Evolutionary conservation across 2,888 invertebrate genomes (phyloP).

Genomic region (Rhynchonema sp.): DNA sequence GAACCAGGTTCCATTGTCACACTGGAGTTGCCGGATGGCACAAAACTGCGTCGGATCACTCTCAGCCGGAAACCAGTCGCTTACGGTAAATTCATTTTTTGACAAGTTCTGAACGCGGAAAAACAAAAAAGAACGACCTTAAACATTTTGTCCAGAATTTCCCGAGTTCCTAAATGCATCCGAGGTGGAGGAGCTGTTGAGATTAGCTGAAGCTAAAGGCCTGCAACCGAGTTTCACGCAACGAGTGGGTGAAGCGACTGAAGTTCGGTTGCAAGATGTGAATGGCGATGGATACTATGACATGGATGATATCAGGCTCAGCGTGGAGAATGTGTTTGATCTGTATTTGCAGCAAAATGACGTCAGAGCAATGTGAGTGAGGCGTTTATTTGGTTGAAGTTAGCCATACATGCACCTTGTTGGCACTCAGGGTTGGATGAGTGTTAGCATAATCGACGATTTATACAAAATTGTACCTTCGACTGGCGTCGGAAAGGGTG

Average conservation of each 20-base stretch:
- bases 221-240: not conserved
- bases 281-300: not conserved
- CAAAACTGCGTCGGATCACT: not conserved
- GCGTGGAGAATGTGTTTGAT: not conserved
- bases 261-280: not conserved
- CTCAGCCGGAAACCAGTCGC: not conserved
- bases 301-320: not conserved
- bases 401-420: too few relatives aligned
- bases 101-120: not conserved
- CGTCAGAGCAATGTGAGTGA: not conserved
- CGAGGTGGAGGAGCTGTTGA: not conserved
- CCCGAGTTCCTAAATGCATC: not conserved
- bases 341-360: not conserved
- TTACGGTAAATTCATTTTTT: too few relatives aligned
- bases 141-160: not conserved
- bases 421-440: too few relatives aligned
- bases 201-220: not conserved
- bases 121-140: not conserved
- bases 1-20: too few relatives aligned
- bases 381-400: too few relatives aligned
- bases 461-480: too few relatives aligned
- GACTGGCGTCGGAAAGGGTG: too few relatives aligned
- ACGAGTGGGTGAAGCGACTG: not conserved
- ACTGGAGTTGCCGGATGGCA: conserved; percentile 10
- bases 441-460: too few relatives aligned